Base-by-base conservation (phyloP, 2,113 vertebrate species). In the Puffinus mauretanicus region DNA sequence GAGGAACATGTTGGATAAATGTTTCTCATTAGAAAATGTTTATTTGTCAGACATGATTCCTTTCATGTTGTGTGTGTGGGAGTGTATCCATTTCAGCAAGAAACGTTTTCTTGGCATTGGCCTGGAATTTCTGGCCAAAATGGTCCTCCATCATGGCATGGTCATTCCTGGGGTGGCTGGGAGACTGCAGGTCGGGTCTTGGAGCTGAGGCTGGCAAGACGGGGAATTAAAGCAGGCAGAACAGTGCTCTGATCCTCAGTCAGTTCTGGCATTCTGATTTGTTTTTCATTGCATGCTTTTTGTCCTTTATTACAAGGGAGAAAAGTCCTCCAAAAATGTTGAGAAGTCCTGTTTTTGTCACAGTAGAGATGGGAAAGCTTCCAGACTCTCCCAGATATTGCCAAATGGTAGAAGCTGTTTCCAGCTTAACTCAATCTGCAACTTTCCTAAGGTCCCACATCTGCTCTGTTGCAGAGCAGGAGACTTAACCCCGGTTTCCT, bases 11-110 rank as follows among this genome's bases (percentile, higher is more conserved):
- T 30, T 88, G 82, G 58, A 70, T 86, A 82, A 95, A 91, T 94
- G 93, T 94, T 96, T 96, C 90, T 72, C 46, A 82, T 94, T 95
- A 94, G 58, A 82, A 93, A 92, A 96, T 94, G 54, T 93, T 97
- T 96, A 75, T 95, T 96, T 96, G 66, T 96, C 78, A 95, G 82
- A 83, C 54, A 42, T 17, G 49, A 94, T 69, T 94, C 57, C 94
- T 93, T 91, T 94, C 87, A 90, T 90, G 92, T 82, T 86, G 75
- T 58, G 73, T 54, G 34, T 82, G 84, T 55, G 89, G 38, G 87
- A 94, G 27, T 47, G 66, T 38, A 94, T 80, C 87, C 73, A 87
- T 79, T 93, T 91, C 88, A 91, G 47, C 61, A 88, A 91, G 73
- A 96, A 97, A 91, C 2, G 0, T 88, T 92, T 94, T 91, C 91